Percentiles rank a stretch among this genome's conserved stretches.
phyloP scores from a whole-genome alignment of 1,140 invertebrate genomes.

The Brachionus rotundiformis region DNA sequence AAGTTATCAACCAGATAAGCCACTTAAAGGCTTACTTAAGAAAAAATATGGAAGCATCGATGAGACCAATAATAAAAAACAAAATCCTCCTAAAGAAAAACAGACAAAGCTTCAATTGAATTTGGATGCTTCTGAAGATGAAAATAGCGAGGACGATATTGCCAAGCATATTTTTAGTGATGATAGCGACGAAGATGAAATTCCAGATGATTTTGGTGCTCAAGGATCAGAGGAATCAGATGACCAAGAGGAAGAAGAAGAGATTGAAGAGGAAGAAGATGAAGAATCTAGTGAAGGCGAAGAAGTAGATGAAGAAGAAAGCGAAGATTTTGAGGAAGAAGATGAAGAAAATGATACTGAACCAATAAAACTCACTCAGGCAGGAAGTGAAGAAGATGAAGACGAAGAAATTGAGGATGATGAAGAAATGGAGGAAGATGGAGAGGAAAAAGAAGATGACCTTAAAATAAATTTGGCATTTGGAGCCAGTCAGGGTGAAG shows the following conservation, averaged over 20 bases:
- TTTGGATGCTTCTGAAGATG: background rate
- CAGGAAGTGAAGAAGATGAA: background rate
- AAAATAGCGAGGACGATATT: slow-evolving; percentile 43
- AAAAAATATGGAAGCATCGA: background rate
- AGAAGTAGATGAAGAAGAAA: background rate
- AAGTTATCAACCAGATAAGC: background rate
- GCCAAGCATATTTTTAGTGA: slow-evolving; percentile 34
- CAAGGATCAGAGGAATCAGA: background rate
- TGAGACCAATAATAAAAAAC: background rate
- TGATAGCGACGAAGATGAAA: background rate
- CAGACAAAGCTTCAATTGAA: slow-evolving; percentile 21
- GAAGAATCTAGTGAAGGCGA: background rate
- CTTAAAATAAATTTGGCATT: slow-evolving; percentile 49
- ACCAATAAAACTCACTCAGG: background rate
- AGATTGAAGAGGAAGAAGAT: background rate
- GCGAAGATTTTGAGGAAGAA: slow-evolving; percentile 3
- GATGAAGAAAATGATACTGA: slow-evolving; percentile 20
- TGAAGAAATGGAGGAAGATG: background rate
- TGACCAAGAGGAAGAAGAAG: background rate
- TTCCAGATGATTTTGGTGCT: background rate
- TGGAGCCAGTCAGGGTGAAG: slow-evolving; percentile 21
- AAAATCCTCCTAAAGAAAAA: background rate
- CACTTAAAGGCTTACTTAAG: slow-evolving; percentile 9
- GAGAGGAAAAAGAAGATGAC: slow-evolving; percentile 6
- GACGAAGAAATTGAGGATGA: slow-evolving; percentile 19